Base-by-base conservation (phyloP, 2,888 invertebrate species). In the Caenorhabditis sinica region DNA sequence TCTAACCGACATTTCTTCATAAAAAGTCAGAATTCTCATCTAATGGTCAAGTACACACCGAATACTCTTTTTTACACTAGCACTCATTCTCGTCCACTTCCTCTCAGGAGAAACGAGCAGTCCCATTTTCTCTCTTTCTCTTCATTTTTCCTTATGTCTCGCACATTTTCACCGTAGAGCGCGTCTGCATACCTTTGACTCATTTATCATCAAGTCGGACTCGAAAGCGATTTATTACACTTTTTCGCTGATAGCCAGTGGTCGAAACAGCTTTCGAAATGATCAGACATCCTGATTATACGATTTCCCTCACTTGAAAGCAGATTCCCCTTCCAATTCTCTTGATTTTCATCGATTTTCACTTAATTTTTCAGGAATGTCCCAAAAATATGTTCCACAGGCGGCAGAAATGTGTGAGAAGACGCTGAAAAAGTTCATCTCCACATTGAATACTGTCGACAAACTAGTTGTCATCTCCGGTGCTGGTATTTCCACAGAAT, bases 401-500 rank as follows among this genome's bases (percentile, higher is more conserved):
- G 63, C 75, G 9, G 36, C 43, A n/a, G 69, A 71, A 63, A 40
- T 84, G 0, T 75, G 75, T 40, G 75, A 84, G 66, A 75, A 75
- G 17, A 23, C 65, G 0, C 13, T 85, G 33, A 81, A 85, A 28
- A 63, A 68, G 28, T 85, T 85, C 36, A 36, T 82, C 8, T 68
- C 74, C 1, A 23, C 51, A 6, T 15, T 85, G 4, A 68, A 72
- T 20, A 43, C 61, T 0, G 83, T 89, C 51, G 87, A 92, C 25
- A 90, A 85, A 20, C 83, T 94, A n/a, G 94, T 96, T 23, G 94
- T 96, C 23, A 92, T 97, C 60, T 97, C 97, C 71, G 98, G 98
- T 17, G 98, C 98, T 87, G 98, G 98, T 40, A 95, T 98, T 90
- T 98, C 98, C 0, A 98, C 98, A 1, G 98, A 98, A 95, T 97